phyloP scores from a whole-genome alignment of 2,113 vertebrate species.

The Oceanodroma tethys region DNA sequence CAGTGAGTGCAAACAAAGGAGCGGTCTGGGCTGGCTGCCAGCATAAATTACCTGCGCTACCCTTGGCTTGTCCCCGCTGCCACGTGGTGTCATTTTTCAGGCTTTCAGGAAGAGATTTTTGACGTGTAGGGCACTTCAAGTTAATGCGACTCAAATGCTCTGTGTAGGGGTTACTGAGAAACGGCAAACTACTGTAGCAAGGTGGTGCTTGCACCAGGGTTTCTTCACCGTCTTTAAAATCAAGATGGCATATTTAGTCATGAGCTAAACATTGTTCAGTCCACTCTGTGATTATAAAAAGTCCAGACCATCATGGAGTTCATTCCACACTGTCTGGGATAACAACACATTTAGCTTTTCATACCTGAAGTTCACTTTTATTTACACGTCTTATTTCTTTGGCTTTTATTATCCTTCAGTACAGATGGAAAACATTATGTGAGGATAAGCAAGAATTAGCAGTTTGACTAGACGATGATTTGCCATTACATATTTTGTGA shows the following conservation, averaged over 20 bases:
- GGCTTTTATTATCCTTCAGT: not conserved
- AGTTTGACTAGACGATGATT: not conserved
- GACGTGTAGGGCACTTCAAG: not conserved
- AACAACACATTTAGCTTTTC: not conserved
- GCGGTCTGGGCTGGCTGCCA: not conserved
- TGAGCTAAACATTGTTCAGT: not conserved
- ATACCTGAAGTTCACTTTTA: not conserved
- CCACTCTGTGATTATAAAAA: not conserved
- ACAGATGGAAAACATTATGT: not conserved
- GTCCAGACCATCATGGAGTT: not conserved
- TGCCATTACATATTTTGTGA: not conserved
- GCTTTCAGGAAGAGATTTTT: slow-evolving; percentile 22
- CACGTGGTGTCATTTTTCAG: slow-evolving; percentile 38
- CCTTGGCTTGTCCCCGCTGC: slow-evolving; percentile 3
- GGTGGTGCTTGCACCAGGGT: not conserved
- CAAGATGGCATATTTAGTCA: not conserved
- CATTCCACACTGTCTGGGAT: not conserved
- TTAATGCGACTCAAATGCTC: not conserved
- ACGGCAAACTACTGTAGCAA: not conserved
- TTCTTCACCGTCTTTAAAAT: not conserved
- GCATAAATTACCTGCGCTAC: slow-evolving; percentile 6
- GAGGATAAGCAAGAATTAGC: not conserved
- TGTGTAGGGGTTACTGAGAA: not conserved
- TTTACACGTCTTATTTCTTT: not conserved
- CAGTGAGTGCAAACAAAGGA: slow-evolving; percentile 32